Evolutionary conservation across 2,888 invertebrate genomes (phyloP).

Genomic region (Schrankia costaestrigalis): DNA sequence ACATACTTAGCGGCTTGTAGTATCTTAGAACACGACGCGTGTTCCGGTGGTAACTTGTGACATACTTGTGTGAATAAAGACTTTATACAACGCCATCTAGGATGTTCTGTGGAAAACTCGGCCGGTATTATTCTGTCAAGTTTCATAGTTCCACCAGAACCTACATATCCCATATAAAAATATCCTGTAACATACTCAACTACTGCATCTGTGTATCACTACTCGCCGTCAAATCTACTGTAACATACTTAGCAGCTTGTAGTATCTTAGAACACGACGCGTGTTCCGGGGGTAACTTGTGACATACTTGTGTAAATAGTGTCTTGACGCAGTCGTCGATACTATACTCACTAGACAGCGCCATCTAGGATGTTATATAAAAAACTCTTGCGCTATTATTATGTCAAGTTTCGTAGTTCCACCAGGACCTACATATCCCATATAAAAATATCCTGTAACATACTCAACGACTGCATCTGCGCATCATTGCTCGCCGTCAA

Average conservation of each 20-base stretch:
- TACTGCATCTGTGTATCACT: neutral
- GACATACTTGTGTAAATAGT: neutral
- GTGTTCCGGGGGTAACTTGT: neutral
- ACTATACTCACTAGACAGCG: too few relatives aligned
- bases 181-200: neutral
- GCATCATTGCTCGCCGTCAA: constrained; percentile 50
- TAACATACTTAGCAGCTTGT: neutral
- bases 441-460: constrained; percentile 73
- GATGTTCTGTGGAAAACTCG: too few relatives aligned
- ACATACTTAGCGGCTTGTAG: neutral
- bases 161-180: too few relatives aligned
- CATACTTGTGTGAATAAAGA: neutral
- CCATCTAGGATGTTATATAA: too few relatives aligned
- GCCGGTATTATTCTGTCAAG: too few relatives aligned
- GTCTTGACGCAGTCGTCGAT: constrained; percentile 50
- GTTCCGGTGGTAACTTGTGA: neutral
- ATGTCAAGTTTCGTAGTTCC: too few relatives aligned
- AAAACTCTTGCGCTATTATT: too few relatives aligned
- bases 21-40: neutral
- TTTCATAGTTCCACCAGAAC: too few relatives aligned
- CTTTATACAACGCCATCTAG: too few relatives aligned
- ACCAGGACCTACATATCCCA: constrained; percentile 67
- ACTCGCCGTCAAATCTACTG: neutral
- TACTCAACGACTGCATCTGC: constrained; percentile 59
- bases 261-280: neutral